phyloP scores from a whole-genome alignment of 2,888 invertebrate species.

The Dryadula phaetusa region DNA sequence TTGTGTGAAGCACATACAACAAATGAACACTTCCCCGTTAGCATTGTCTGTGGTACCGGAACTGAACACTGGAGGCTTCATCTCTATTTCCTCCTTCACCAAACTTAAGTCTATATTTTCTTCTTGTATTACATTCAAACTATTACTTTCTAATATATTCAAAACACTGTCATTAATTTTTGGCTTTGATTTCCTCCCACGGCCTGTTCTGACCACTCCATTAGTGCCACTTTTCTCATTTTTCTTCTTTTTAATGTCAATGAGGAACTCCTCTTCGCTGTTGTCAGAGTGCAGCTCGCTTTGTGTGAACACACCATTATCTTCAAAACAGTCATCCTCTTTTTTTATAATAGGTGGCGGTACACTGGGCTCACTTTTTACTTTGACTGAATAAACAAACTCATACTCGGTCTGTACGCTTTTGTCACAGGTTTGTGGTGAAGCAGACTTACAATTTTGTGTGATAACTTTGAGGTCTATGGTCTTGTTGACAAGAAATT shows the following conservation, averaged over 20 bases:
- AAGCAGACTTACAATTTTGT: conserved; percentile 49
- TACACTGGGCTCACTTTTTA: conserved; percentile 20
- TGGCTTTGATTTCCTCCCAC: conserved; percentile 44
- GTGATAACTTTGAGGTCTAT: conserved; percentile 64
- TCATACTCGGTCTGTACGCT: conserved; percentile 64
- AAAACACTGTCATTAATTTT: conserved; percentile 37
- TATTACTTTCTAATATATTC: conserved; percentile 19
- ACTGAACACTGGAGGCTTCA: conserved; percentile 36
- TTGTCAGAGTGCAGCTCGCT: conserved; percentile 58
- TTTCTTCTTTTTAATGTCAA: conserved; percentile 63
- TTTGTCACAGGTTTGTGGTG: conserved; percentile 50
- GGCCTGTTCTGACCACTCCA: conserved; percentile 42
- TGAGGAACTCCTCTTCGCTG: conserved; percentile 66
- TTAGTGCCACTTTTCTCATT: conserved; percentile 28
- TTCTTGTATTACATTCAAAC: conserved; percentile 17
- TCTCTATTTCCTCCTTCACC: conserved; percentile 55
- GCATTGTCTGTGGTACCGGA: not conserved
- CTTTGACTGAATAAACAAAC: not conserved
- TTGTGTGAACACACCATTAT: conserved; percentile 49
- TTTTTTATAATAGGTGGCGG: conserved; percentile 54
- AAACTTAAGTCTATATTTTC: conserved; percentile 49
- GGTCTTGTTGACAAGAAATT: conserved; percentile 38
- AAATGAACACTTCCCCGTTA: conserved; percentile 55
- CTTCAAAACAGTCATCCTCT: conserved; percentile 52
- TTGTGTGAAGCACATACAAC: conserved; percentile 72